Evolutionary conservation across 2,113 vertebrate species (phyloP).

Genomic region (Melanotaenia duboulayi): DNA sequence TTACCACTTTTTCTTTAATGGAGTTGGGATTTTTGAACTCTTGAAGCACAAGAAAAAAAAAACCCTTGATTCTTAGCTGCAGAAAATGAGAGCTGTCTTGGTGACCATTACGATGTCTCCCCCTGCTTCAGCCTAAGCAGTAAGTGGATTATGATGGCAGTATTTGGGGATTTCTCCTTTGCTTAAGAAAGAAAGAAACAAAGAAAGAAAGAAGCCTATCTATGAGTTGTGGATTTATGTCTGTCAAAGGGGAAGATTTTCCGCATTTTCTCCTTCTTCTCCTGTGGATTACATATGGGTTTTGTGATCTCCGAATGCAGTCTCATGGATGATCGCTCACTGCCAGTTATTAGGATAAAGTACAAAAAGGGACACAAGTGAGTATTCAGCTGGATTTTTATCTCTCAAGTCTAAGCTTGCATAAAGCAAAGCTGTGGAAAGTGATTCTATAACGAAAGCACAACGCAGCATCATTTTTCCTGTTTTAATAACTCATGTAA

Average conservation of each 20-base stretch:
- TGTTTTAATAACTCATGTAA: slow-evolving; percentile 26
- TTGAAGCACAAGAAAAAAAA: slow-evolving; percentile 49
- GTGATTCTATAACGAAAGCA: slow-evolving; percentile 46
- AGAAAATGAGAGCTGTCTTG: slow-evolving; percentile 49
- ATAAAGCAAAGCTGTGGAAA: slow-evolving; percentile 43
- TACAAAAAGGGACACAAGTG: slow-evolving; percentile 75
- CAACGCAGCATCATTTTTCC: slow-evolving; percentile 25
- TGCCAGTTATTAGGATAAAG: slow-evolving; percentile 72
- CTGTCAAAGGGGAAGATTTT: slow-evolving; percentile 53
- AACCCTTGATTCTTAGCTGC: slow-evolving; percentile 40
- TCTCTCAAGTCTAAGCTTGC: slow-evolving; percentile 51
- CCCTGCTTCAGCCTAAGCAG: slow-evolving; percentile 56
- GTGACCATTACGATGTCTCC: slow-evolving; percentile 53
- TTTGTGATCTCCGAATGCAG: slow-evolving; percentile 63
- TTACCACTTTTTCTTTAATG: slow-evolving; percentile 27
- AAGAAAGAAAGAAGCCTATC: slow-evolving; percentile 33
- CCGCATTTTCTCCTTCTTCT: slow-evolving; percentile 47
- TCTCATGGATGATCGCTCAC: slow-evolving; percentile 72
- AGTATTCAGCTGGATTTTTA: slow-evolving; percentile 67
- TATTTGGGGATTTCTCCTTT: slow-evolving; percentile 68
- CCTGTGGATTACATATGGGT: slow-evolving; percentile 80
- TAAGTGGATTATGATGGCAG: slow-evolving; percentile 77
- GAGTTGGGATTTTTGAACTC: slow-evolving; percentile 47
- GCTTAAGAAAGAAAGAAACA: slow-evolving; percentile 49
- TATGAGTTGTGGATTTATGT: slow-evolving; percentile 70